Percentiles rank a stretch among this genome's conserved stretches.
Conservation (phyloP, 2,888 invertebrate species). For the Agrochola circellaris region DNA sequence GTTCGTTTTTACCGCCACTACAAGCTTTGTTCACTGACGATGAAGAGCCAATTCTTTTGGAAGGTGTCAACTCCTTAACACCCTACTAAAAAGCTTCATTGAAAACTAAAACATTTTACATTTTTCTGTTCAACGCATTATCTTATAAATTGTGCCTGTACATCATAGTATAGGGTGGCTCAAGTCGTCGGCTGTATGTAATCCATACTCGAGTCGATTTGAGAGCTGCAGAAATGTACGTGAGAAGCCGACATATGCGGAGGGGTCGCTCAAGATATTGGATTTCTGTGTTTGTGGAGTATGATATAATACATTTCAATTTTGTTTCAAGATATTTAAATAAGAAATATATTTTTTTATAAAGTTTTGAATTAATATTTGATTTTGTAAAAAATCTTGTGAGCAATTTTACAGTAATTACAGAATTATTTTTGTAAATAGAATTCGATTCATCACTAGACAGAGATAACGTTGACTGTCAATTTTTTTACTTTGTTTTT, state of each 20-base stretch:
- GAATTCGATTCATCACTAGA: neutral
- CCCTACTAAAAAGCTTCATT: neutral
- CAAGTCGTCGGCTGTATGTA: slow-evolving; percentile 82
- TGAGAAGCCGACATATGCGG: slow-evolving; percentile 74
- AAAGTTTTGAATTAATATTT: neutral
- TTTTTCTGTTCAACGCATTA: slow-evolving; percentile 52
- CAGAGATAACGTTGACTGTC: neutral
- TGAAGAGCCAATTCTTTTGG: neutral
- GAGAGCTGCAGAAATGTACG: slow-evolving; percentile 85
- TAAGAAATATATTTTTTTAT: neutral
- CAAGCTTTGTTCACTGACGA: no score
- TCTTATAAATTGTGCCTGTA: slow-evolving; percentile 64
- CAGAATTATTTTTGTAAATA: no score
- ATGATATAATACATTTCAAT: slow-evolving; percentile 21
- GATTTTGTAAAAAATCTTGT: no score
- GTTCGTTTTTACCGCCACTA: neutral
- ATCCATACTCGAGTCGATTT: slow-evolving; percentile 86
- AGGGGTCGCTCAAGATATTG: slow-evolving; percentile 64
- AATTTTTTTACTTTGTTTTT: neutral
- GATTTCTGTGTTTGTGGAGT: slow-evolving; percentile 68
- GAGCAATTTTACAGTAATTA: no score
- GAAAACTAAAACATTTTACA: neutral
- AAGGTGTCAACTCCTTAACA: neutral
- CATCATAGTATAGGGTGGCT: slow-evolving; percentile 78
- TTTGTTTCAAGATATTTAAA: neutral